These are phyloP conservation scores for Tetrao urogallus DNA, from an alignment of 2,113 vertebrate species.

Conservation along the genomic window DNA sequence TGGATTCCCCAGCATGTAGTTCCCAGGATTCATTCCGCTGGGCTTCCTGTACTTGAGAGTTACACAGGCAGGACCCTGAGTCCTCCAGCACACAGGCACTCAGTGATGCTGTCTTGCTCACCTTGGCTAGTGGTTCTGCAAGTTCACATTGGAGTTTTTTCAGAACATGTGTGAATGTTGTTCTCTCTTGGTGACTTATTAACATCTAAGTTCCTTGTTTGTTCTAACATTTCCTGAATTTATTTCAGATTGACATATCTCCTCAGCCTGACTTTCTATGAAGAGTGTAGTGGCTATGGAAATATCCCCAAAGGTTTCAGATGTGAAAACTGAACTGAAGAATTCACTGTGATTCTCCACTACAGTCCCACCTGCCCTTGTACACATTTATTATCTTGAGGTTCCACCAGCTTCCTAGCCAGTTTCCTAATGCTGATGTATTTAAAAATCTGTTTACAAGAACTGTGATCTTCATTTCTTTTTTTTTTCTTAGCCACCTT, in stretches of 20 bases:
- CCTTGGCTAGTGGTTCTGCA: not conserved
- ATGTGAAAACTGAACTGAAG: not conserved
- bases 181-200: constrained; percentile 6
- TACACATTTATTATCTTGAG: not conserved
- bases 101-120: not conserved
- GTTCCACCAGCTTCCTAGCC: not conserved
- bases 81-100: not conserved
- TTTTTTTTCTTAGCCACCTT: not conserved
- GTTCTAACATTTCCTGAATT: constrained; percentile 36
- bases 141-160: not conserved
- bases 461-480: not conserved
- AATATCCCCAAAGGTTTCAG: not conserved
- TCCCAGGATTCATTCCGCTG: not conserved
- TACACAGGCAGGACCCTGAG: rapidly evolving
- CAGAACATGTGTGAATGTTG: not conserved
- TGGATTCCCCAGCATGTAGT: not conserved
- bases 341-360: not conserved
- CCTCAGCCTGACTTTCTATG: not conserved
- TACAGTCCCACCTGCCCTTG: not conserved
- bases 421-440: not conserved
- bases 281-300: not conserved
- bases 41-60: not conserved
- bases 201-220: constrained; percentile 12
- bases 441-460: constrained; percentile 9
- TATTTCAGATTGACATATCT: not conserved